Conservation (phyloP, 2,113 vertebrate species). For the Tauraco erythrolophus region DNA sequence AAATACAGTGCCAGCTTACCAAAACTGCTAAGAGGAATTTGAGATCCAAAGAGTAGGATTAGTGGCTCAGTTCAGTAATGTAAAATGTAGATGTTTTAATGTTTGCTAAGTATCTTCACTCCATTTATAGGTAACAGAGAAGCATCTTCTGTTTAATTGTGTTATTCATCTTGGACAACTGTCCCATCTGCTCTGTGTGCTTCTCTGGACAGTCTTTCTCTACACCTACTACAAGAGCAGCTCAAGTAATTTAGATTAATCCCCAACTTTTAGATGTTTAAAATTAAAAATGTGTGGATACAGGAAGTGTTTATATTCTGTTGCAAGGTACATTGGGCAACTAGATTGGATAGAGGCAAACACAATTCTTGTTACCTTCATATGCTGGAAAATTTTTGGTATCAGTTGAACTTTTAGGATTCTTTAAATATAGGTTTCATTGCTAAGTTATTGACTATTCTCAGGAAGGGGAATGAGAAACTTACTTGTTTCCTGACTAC, state of each 20-base stretch:
- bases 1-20: neutral
- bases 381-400: neutral
- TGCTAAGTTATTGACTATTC: neutral
- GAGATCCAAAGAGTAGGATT: neutral
- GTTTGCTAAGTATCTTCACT: neutral
- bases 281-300: neutral
- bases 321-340: neutral
- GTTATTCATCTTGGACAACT: neutral
- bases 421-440: neutral
- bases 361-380: neutral
- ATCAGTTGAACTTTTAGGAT: neutral
- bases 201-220: neutral
- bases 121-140: neutral
- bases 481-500: neutral
- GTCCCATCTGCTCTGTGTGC: neutral
- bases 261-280: neutral
- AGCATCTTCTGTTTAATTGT: neutral
- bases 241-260: neutral
- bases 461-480: neutral
- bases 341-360: neutral
- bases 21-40: neutral
- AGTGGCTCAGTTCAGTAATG: neutral
- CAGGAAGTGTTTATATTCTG: neutral
- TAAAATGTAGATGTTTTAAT: neutral
- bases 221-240: neutral